Base-by-base conservation (phyloP, 1,140 invertebrate species). In the Archivesica marissinica region DNA sequence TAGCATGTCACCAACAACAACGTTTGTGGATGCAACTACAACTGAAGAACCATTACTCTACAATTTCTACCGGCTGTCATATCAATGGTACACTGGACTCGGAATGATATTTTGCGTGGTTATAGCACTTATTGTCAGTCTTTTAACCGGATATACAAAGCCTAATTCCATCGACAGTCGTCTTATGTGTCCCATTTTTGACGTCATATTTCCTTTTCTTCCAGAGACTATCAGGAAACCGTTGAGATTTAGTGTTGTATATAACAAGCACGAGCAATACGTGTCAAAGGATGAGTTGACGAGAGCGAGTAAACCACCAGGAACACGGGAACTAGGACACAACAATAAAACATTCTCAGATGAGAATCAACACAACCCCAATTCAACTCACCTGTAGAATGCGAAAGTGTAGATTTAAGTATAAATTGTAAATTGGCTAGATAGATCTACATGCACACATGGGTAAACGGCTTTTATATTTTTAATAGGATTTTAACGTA, bases 61-160 rank as follows among this genome's bases (percentile, higher is more conserved):
- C n/a, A 52, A 66, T 39, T 90, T 96, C n/a, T 96, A 97, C 89
- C 94, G 96, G 81, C 94, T 98, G 13, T 98, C 97, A 0, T 98
- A 98, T 90, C 96, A 97, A 96, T 96, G 97, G 88, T 96, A 97
- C 56, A 96, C 96, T 17, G 95, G 95, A 30, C 95, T 97, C 17
- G 97, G 96, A 0, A 97, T 97, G 0, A 93, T 97, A 17, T 38
- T 86, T 44, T 82, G 80, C 30, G 70, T 89, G 28, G 70, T 97
- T 6, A 92, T 96, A 15, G 97, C 97, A 0, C 90, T 96, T 39
- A 28, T 96, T 0, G 95, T 97, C 0, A 97, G 97, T 52, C 93
- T 96, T 0, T 39, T 76, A 59, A 33, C 86, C 89, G 91, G 92
- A 25, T 75, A 64, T 39, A 87, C 87, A 11, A 70, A 87, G n/a